phyloP scores from a whole-genome alignment of 2,113 vertebrate species.

The Crypturellus undulatus region DNA sequence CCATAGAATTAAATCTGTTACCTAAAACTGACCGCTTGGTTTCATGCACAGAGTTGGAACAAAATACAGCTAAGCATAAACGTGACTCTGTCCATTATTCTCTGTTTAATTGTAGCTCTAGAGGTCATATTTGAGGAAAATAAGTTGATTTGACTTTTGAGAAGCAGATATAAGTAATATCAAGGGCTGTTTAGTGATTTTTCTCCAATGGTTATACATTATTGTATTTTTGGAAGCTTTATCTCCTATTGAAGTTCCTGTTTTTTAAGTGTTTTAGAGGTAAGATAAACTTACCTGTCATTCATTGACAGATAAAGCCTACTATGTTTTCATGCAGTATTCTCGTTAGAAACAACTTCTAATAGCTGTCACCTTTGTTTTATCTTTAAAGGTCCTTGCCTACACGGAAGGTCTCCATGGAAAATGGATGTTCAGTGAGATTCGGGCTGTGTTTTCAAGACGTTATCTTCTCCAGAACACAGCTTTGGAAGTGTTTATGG shows the following conservation, averaged over 20 bases:
- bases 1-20: background rate
- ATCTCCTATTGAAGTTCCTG: background rate
- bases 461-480: constrained; percentile 95
- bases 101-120: background rate
- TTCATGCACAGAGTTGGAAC: background rate
- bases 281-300: background rate
- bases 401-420: constrained; percentile 97
- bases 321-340: background rate
- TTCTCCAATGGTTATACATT: background rate
- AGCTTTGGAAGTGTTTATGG: constrained; percentile 97
- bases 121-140: background rate
- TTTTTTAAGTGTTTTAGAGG: background rate
- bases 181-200: background rate
- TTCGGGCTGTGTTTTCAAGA: constrained; percentile 95
- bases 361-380: background rate
- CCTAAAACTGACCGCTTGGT: background rate
- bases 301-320: background rate
- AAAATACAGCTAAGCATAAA: background rate
- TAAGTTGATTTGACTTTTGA: background rate
- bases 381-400: constrained; percentile 85
- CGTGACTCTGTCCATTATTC: background rate
- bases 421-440: constrained; percentile 99
- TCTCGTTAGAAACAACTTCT: background rate
- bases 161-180: background rate
- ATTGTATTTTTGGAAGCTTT: background rate